Base-by-base conservation (phyloP, 2,113 vertebrate species). In the Scolopax mira region DNA sequence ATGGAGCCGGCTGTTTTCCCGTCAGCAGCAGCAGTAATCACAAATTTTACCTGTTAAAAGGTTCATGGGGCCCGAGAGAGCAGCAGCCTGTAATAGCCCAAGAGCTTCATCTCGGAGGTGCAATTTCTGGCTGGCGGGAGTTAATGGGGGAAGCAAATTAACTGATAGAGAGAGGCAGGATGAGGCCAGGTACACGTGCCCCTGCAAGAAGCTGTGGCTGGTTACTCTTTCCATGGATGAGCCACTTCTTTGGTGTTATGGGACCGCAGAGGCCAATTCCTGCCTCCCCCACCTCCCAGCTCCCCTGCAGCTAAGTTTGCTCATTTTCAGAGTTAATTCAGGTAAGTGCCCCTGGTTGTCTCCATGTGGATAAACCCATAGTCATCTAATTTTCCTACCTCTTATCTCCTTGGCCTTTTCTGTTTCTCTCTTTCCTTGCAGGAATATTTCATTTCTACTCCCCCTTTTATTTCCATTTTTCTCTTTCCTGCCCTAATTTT, bases 181-280 rank as follows among this genome's bases (percentile, higher is more conserved):
- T 65, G 67, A 88, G 21, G 18, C 51, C 49, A 7, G 33, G 80
- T 13, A 46, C 84, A 51, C 5, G 11, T 30, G 70, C 60, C 58
- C 1, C 0, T 16, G 4, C 21, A 11, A 27, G 8, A 49, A 67
- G 22, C 3, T 0, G 70, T 18, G 35, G 25, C 52, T 2, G 1
- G 57, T 23, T 39, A 0, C 19, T 67, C 51, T 51, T 44, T 15
- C 73, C 11, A 0, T 18, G 30, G 28, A 30, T 37, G 55, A 89
- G 65, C 51, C 41, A 3, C 42, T 66, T 67, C 33, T 73, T 54
- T 11, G 12, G 33, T 49, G 2, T 73, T 70, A 33, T 1, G 4
- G 49, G 64, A 41, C 9, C 18, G 0, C 23, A 54, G 41, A 14
- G 5, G 58, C 44, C 33, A 62, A 4, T 25, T 70, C 61, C 60